These are phyloP conservation scores for Caenorhabditis wallacei DNA, from an alignment of 2,888 invertebrate species.

Conservation along the genomic window DNA sequence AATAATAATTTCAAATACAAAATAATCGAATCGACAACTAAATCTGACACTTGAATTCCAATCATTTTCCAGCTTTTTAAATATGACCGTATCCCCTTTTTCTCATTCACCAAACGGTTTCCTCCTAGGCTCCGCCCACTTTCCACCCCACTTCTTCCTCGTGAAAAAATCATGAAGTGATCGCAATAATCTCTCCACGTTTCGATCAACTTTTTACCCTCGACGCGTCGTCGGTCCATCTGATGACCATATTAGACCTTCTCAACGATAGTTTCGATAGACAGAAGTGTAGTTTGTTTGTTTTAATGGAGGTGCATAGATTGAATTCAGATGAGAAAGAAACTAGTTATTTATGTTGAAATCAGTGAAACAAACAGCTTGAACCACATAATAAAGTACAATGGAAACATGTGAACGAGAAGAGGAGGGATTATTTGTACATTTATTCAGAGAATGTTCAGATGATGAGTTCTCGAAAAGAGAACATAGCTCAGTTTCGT, in stretches of 20 bases:
- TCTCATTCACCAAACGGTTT: conserved; percentile 9
- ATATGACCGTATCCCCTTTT: conserved; percentile 21
- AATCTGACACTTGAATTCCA: background rate
- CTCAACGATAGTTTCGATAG: background rate
- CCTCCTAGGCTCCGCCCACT: conserved; percentile 42
- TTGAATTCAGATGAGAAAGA: background rate
- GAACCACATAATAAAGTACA: conserved; percentile 4
- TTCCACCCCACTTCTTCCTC: conserved; percentile 16
- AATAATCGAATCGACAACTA: background rate
- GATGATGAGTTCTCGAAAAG: too few species aligned
- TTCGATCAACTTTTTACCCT: conserved; percentile 44
- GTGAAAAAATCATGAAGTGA: conserved; percentile 55
- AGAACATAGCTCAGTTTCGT: conserved; percentile 16
- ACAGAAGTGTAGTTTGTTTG: conserved; percentile 43
- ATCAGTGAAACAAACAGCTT: conserved; percentile 40
- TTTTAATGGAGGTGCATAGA: background rate
- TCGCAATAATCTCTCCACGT: conserved; percentile 37
- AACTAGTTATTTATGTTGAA: conserved; percentile 23
- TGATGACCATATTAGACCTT: conserved; percentile 29
- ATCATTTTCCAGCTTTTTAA: conserved; percentile 21
- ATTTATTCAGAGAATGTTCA: conserved; percentile 4
- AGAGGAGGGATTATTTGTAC: background rate
- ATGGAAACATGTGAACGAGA: conserved; percentile 5
- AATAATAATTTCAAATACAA: background rate
- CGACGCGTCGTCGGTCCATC: conserved; percentile 34